Conservation (phyloP, 2,113 vertebrate genomes). For the Phyllopteryx taeniolatus region DNA sequence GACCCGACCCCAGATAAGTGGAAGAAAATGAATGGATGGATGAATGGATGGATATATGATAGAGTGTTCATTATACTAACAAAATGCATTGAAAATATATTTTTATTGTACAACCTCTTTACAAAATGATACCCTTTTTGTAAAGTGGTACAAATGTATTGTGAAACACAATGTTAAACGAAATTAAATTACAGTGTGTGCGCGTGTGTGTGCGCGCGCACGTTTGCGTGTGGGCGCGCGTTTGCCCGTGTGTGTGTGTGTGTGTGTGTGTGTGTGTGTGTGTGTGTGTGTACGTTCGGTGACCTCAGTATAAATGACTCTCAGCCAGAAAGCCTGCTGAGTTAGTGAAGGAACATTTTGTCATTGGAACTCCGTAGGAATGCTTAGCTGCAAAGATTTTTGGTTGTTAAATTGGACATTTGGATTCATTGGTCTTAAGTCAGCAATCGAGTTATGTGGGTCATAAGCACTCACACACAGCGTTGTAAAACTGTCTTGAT, state of each 20-base stretch:
- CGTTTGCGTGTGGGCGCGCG: too few species aligned
- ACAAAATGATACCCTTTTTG: too few species aligned
- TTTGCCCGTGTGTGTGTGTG: background rate
- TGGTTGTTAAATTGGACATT: conserved; percentile 51
- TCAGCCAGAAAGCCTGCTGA: background rate
- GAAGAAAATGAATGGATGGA: too few species aligned
- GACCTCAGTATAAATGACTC: background rate
- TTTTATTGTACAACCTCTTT: too few species aligned
- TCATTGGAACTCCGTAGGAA: conserved; percentile 32
- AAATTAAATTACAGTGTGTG: background rate
- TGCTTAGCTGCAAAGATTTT: conserved; percentile 26
- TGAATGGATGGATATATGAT: too few species aligned
- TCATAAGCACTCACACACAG: conserved; percentile 49
- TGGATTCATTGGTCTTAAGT: conserved; percentile 39
- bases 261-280: background rate
- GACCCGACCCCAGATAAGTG: too few species aligned
- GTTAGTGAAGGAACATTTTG: conserved; percentile 33
- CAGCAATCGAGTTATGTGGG: conserved; percentile 43
- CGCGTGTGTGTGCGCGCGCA: background rate
- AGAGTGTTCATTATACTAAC: too few species aligned
- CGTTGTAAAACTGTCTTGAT: conserved; percentile 61
- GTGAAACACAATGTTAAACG: too few species aligned
- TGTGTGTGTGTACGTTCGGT: background rate
- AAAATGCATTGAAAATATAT: too few species aligned
- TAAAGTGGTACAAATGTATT: too few species aligned